phyloP scores from a whole-genome alignment of 2,113 vertebrate species.

The Brachionichthys hirsutus region DNA sequence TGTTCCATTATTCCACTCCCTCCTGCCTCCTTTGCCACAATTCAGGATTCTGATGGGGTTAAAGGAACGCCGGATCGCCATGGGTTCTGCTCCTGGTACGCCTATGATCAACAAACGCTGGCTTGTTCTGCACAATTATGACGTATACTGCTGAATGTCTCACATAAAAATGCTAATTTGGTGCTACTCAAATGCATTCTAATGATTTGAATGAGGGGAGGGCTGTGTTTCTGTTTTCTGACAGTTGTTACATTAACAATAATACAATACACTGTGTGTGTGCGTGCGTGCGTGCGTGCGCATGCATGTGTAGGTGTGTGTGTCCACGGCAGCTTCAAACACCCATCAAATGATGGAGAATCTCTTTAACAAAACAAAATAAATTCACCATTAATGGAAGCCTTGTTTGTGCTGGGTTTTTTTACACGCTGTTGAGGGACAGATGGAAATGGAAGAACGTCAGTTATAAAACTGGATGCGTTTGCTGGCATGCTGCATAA shows the following conservation, averaged over 20 bases:
- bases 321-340: constrained; percentile 14
- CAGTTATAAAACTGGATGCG: neutral
- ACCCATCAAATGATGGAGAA: constrained; percentile 2
- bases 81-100: constrained; percentile 2
- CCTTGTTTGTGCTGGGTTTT: no score
- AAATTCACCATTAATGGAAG: neutral
- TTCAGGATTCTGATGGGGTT: constrained; percentile 39
- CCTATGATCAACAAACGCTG: constrained; percentile 16
- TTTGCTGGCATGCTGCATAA: constrained; percentile 13
- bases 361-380: constrained; percentile 26
- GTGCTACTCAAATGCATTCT: constrained; percentile 43
- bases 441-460: no score
- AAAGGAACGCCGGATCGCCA: constrained; percentile 15
- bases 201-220: constrained; percentile 21
- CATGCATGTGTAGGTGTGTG: constrained; percentile 15
- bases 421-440: no score
- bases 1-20: constrained; percentile 33
- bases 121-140: constrained; percentile 27
- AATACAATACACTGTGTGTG: constrained; percentile 4
- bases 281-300: constrained; percentile 1
- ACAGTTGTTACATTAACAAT: neutral
- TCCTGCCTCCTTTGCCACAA: constrained; percentile 34
- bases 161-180: constrained; percentile 43
- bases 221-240: constrained; percentile 15
- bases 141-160: constrained; percentile 40